Evolutionary conservation across 2,113 vertebrate species (phyloP), one percentile per base, ranked within the genome.

Genomic region (Planiliza haematocheilus): DNA sequence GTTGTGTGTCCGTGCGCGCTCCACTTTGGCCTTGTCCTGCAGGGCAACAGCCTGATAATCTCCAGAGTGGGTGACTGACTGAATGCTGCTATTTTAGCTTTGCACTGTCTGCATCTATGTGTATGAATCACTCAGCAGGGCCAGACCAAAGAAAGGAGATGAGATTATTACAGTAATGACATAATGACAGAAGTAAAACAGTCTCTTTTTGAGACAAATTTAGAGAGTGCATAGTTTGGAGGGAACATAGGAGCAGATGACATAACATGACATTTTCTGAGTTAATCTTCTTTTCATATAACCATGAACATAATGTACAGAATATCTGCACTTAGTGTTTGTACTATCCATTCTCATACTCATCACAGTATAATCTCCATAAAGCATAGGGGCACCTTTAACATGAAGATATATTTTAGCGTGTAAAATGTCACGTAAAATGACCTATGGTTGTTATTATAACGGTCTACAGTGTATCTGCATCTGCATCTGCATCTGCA

Each of bases 11-110:
- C 17, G 17, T 68, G 53, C 74, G 43, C 18, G 20, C 37, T 50
- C 58, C 36, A 14, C 41, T 39, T 55, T 60, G 50, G 62, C 52
- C 71, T 49, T 42, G 48, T 71, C 60, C 69, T 70, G 68, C 60
- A 50, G 66, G 60, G 50, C 61, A 67, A 61, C 65, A 67, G 50
- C 41, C 64, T 51, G 68, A 80, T 69, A 82, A 77, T 86, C 77
- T 77, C 69, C 38, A 59, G 52, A 85, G 74, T 69, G 79, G 63
- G 56, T 46, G 79, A 76, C 50, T 65, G 59, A 79, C 50, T 77
- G 69, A 69, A 64, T 56, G 63, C 50, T 76, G 64, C 72, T 77
- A 77, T 61, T 81, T 78, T 42, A 67, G 81, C 70, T 77, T 70
- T 59, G 67, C 57, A 18, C 46, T 53, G 74, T 79, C 78, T 79